These are phyloP conservation scores for Sardina pilchardus DNA, from an alignment of 2,113 vertebrate species.

Conservation along the genomic window DNA sequence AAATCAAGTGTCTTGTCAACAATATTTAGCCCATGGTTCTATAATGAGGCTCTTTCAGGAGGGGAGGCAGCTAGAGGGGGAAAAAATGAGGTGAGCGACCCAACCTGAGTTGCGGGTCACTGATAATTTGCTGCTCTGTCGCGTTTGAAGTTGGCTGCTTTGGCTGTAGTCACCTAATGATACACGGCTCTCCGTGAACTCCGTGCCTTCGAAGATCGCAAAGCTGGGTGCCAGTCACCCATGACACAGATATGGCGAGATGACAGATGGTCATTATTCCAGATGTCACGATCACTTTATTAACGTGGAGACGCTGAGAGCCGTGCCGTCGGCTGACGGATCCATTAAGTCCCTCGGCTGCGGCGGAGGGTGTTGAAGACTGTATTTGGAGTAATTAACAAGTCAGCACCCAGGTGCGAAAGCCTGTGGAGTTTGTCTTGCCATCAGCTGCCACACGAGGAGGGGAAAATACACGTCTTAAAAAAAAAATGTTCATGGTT, in stretches of 20 bases:
- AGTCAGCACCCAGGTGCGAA: neutral
- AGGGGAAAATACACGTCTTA: neutral
- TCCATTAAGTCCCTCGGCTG: neutral
- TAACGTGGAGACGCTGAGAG: neutral
- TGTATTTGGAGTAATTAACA: neutral
- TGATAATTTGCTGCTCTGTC: constrained; percentile 43
- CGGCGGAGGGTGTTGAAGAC: neutral
- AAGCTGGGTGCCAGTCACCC: constrained; percentile 38
- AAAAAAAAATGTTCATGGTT: neutral
- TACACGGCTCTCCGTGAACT: neutral
- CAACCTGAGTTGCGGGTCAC: constrained; percentile 31
- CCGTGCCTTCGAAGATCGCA: neutral
- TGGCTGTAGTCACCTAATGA: constrained; percentile 37
- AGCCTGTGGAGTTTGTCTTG: neutral
- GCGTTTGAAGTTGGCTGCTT: constrained; percentile 33
- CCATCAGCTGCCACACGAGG: neutral
- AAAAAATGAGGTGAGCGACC: constrained; percentile 30
- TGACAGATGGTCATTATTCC: neutral
- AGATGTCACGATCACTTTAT: constrained; percentile 1
- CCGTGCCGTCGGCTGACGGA: neutral
- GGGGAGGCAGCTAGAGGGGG: constrained; percentile 37
- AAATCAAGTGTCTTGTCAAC: constrained; percentile 49
- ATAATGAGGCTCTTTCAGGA: constrained; percentile 24
- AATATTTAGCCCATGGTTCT: constrained; percentile 45
- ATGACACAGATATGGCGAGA: constrained; percentile 30